Percentiles rank a stretch among this genome's conserved stretches.
Conservation (phyloP, 2,113 vertebrate species). For the Sapajus apella region DNA sequence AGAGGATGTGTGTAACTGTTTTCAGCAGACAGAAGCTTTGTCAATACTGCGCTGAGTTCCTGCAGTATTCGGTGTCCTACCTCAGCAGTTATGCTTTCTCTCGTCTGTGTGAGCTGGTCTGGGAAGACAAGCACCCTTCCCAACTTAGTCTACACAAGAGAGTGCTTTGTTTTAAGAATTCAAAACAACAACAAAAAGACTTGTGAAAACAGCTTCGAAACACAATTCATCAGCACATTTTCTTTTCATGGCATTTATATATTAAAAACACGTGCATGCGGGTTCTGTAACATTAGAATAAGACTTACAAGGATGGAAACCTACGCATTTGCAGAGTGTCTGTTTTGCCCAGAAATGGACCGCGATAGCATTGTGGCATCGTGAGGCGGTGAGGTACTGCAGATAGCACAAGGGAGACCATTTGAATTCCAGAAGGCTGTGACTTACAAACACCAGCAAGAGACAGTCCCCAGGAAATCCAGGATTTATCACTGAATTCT, state of each 20-base stretch:
- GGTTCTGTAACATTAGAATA: too few species aligned
- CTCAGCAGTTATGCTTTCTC: rapidly evolving
- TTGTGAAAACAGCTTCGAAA: background rate
- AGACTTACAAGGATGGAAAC: background rate
- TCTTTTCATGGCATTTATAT: background rate
- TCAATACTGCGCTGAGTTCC: background rate
- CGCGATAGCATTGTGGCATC: rapidly evolving
- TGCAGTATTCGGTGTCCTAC: background rate
- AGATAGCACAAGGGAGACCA: background rate
- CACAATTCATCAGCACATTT: background rate
- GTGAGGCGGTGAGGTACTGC: background rate
- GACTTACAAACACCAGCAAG: constrained; percentile 49
- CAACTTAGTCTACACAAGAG: rapidly evolving
- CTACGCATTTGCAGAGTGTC: rapidly evolving
- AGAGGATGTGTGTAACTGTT: background rate
- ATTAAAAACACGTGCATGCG: rapidly evolving
- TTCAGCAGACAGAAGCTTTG: background rate
- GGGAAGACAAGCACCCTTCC: rapidly evolving
- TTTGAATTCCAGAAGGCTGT: background rate
- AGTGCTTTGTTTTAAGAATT: rapidly evolving
- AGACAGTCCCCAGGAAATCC: constrained; percentile 1
- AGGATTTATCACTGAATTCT: background rate
- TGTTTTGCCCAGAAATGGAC: background rate
- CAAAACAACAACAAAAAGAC: too few species aligned
- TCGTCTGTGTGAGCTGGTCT: rapidly evolving